Evolutionary conservation across 2,113 vertebrate species (phyloP), one percentile per base, ranked within the genome.

Genomic region (Corydoras sp.): DNA sequence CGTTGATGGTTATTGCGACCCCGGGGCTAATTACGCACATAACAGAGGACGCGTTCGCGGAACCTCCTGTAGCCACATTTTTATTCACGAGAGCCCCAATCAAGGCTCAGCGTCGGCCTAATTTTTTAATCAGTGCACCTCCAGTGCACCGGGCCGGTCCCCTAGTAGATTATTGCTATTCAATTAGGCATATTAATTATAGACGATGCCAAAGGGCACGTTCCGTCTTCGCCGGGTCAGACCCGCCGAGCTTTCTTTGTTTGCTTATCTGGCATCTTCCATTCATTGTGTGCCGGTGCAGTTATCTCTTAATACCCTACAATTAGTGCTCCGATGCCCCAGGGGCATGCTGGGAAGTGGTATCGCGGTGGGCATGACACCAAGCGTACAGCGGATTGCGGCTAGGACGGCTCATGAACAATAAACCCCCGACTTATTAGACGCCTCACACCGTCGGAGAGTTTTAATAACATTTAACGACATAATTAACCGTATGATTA

Each of bases 131-230:
- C 86, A 87, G 85, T 80, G 80, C 83, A 86, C 85, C 84, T 88
- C 84, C 71, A 80, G 82, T 84, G 85, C 83, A 83, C 81, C 67
- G 81, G 84, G 78, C 86, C 82, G 82, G 86, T 86, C 83, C 85
- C 86, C 81, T 83, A 75, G 85, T 88, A 82, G 80, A 89, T 88
- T 85, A 89, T 86, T 84, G 84, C 86, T 84, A 86, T 90, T 88
- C 87, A 88, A 87, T 90, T 88, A 86, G 87, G 83, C 76, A 81
- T 86, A 89, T 89, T 90, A 89, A 90, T 90, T 89, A 88, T 86
- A 84, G 83, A 77, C 60, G 68, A 77, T 75, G 85, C 86, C 62
- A 79, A 86, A 84, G 84, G 88, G 79, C 84, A 86, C 81, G 76
- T 82, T 83, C 80, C 83, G 81, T 81, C 74, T 79, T 76, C 49